Evolutionary conservation across 2,113 vertebrate species (phyloP), one percentile per base, ranked within the genome.

Genomic region (Balaeniceps rex): DNA sequence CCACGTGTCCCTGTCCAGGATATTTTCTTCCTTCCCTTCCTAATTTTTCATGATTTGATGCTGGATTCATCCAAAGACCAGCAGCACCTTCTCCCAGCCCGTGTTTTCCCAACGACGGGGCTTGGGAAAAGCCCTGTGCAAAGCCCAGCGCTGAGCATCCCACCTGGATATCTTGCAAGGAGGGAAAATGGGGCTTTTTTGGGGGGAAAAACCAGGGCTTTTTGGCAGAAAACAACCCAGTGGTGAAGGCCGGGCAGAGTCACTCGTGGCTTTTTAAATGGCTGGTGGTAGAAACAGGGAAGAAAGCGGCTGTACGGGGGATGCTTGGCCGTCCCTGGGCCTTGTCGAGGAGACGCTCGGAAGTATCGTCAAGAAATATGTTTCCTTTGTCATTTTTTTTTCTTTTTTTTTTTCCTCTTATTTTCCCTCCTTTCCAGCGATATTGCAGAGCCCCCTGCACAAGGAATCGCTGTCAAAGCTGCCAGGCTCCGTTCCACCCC

Each of bases 341-440:
- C 18, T 86, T 0, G 0, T 1, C 1, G 7, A 69, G 79, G 44
- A 90, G 4, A 9, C 0, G 0, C 49, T 78, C 31, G 47, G 36
- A 88, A 85, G 36, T 7, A 24, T 57, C 15, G 21, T 25, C 44
- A 34, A 69, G 34, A 74, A 85, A 88, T 58, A 6, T 0, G 8
- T 51, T 78, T 51, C 22, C 19, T 47, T 52, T 31, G 17, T 42
- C 3, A 14, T 33, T 57, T 78, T 72, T 31, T 22, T 9, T 31
- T 5, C 6, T 3, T 8, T 31, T 55, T 70, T 63, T 24, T 26
- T 15, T 25, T 4, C 8, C 9, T 7, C 19, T 31, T n/a, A 24
- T 71, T 86, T 60, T 52, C 9, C 14, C 33, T 68, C 19, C 29
- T 18, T 46, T 13, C 28, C 44, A 18, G 6, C 2, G 4, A 15